Conservation (phyloP, 2,797 vertebrate genomes). For the Monodelphis domestica region DNA sequence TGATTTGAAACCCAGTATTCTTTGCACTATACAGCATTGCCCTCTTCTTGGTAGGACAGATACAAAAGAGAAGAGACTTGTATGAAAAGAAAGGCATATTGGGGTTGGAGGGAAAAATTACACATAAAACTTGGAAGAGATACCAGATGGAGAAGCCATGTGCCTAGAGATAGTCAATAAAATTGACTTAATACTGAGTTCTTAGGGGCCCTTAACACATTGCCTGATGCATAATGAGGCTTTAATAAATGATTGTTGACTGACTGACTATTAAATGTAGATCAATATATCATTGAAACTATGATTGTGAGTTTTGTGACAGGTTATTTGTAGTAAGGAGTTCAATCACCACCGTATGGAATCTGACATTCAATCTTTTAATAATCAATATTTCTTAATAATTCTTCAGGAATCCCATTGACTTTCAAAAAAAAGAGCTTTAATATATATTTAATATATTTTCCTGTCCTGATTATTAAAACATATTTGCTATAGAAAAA, state of each 20-base stretch:
- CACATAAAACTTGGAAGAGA: background rate
- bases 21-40: background rate
- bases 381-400: conserved; percentile 16
- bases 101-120: background rate
- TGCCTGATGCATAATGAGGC: background rate
- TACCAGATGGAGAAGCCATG: background rate
- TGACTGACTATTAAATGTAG: background rate
- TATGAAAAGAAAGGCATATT: background rate
- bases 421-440: background rate
- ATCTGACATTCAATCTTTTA: conserved; percentile 40
- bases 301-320: background rate
- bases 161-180: background rate
- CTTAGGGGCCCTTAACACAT: background rate
- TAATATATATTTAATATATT: conserved; percentile 15
- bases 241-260: background rate
- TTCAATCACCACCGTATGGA: background rate
- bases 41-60: background rate
- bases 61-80: background rate
- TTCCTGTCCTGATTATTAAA: conserved; percentile 32
- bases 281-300: background rate
- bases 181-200: background rate
- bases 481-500: conserved; percentile 1
- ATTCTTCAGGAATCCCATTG: background rate
- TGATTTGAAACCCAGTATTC: background rate
- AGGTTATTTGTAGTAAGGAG: background rate